Conservation (phyloP, 2,797 vertebrate species). For the Paedocypris micromegethes region DNA sequence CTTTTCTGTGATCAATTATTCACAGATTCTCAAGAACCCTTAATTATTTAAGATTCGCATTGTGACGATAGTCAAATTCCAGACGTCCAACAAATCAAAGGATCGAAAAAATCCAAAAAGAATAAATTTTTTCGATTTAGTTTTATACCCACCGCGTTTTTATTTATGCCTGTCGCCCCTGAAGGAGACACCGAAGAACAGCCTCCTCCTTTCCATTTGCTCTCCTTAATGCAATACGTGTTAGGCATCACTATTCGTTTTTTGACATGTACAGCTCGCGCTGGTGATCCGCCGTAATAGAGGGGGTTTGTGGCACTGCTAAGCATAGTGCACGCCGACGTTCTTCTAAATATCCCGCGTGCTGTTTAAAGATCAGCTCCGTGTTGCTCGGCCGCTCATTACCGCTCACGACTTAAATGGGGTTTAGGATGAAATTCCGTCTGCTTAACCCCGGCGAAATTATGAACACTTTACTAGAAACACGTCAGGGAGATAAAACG, state of each 20-base stretch:
- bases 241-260: conserved; percentile 27
- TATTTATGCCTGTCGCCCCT: conserved; percentile 15
- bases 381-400: conserved; percentile 37
- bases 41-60: no score
- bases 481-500: conserved; percentile 52
- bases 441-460: conserved; percentile 52
- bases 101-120: background rate
- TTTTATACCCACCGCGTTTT: conserved; percentile 12
- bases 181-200: conserved; percentile 27
- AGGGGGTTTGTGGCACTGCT: conserved; percentile 22
- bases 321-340: conserved; percentile 10
- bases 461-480: conserved; percentile 49
- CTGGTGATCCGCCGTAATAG: conserved; percentile 16
- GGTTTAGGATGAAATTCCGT: conserved; percentile 46
- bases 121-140: conserved; percentile 2
- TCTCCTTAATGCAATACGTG: conserved; percentile 32
- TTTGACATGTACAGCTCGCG: conserved; percentile 18
- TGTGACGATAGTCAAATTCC: no score
- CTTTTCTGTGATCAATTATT: no score
- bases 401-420: conserved; percentile 38
- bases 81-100: background rate
- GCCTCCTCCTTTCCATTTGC: conserved; percentile 28
- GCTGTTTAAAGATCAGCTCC: conserved; percentile 32
- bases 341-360: conserved; percentile 30
- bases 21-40: no score